Conservation (phyloP, 1,140 invertebrate species). For the Agrypnia vestita region DNA sequence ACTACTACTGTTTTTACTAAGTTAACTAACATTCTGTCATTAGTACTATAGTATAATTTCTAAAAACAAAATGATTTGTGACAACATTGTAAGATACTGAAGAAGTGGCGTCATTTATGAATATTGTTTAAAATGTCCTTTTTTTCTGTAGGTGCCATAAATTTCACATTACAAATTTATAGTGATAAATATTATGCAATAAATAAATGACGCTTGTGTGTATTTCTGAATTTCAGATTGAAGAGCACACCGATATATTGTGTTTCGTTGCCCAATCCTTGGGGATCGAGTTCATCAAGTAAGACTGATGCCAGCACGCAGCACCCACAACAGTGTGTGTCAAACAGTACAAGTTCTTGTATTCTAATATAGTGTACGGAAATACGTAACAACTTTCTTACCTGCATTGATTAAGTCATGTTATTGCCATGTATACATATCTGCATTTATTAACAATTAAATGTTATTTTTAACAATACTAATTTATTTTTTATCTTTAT, state of each 20-base stretch:
- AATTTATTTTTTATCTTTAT: constrained; percentile 18
- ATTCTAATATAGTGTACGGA: constrained; percentile 37
- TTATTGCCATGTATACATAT: constrained; percentile 57
- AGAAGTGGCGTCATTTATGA: no score
- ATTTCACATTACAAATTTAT: no score
- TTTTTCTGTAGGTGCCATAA: no score
- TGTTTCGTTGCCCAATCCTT: constrained; percentile 89
- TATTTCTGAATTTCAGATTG: constrained; percentile 79
- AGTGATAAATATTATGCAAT: constrained; percentile 13
- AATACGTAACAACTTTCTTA: constrained; percentile 22
- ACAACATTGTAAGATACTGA: no score
- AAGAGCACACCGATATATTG: constrained; percentile 90
- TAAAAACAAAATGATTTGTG: no score
- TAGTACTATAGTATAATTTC: no score
- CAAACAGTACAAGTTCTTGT: constrained; percentile 39
- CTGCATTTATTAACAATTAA: constrained; percentile 46
- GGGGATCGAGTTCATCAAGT: constrained; percentile 78
- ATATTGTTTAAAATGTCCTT: no score
- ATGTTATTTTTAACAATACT: constrained; percentile 35
- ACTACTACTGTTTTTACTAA: no score
- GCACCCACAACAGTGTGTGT: constrained; percentile 32
- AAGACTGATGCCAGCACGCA: constrained; percentile 51
- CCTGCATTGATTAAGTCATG: constrained; percentile 41
- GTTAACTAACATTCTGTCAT: no score
- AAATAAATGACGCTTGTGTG: neutral